Conservation (phyloP, 2,797 vertebrate genomes). For the Geotrypetes seraphini region DNA sequence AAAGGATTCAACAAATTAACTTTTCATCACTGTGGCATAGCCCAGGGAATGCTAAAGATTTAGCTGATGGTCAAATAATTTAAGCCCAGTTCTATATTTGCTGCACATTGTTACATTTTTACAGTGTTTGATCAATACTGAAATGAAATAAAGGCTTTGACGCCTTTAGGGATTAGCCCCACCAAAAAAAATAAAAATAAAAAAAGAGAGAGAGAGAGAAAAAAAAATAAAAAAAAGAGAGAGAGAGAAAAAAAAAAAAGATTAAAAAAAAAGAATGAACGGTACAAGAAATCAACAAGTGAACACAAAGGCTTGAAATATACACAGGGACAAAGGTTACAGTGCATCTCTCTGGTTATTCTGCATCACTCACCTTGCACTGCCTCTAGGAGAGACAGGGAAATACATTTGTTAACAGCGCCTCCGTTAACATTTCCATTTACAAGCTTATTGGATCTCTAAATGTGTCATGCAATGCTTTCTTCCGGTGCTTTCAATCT, state of each 20-base stretch:
- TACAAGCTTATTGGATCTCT: conserved; percentile 60
- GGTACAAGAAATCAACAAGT: neutral
- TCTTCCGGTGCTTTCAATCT: conserved; percentile 52
- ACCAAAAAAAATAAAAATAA: neutral
- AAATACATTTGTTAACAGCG: conserved; percentile 42
- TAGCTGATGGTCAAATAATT: conserved; percentile 13
- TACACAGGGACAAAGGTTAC: conserved; percentile 6
- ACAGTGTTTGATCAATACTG: neutral
- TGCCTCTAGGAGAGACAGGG: conserved; percentile 45
- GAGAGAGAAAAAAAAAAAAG: too few species aligned
- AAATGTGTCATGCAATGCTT: conserved; percentile 59
- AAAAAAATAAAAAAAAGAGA: too few species aligned
- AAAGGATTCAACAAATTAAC: conserved; percentile 36
- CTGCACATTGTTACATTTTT: conserved; percentile 2
- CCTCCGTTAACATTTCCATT: conserved; percentile 63
- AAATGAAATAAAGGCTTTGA: neutral
- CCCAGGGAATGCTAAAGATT: conserved; percentile 16
- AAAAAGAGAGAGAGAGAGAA: too few species aligned
- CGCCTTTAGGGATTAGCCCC: neutral
- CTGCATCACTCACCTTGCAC: conserved; percentile 4
- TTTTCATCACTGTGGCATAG: conserved; percentile 14
- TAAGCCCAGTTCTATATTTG: conserved; percentile 7
- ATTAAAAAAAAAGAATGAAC: neutral
- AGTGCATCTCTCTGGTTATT: neutral
- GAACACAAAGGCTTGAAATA: neutral